Conservation (phyloP, 2,113 vertebrate species). For the Lutjanus erythropterus region DNA sequence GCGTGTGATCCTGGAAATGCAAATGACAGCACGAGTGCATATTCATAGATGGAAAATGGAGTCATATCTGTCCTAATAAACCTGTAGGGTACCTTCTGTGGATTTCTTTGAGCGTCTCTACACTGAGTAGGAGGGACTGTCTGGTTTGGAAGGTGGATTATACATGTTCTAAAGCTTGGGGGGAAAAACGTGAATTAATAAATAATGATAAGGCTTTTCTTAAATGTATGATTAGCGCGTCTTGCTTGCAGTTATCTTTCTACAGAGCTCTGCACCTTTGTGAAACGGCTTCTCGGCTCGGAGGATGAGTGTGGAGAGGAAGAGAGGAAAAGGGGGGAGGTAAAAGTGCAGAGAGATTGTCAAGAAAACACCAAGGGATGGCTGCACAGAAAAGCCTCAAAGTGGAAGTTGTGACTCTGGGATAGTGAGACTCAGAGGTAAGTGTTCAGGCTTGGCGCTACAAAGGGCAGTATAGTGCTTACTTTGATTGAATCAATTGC, state of each 20-base stretch:
- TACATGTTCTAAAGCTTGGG: conserved; percentile 36
- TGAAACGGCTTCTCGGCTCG: conserved; percentile 20
- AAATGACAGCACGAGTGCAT: conserved; percentile 66
- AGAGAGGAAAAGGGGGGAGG: conserved; percentile 7
- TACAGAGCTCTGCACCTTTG: conserved; percentile 12
- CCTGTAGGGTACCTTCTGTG: conserved; percentile 38
- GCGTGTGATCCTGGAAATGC: conserved; percentile 62
- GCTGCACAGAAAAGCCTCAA: conserved; percentile 67
- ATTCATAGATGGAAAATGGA: conserved; percentile 66
- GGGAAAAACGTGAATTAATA: conserved; percentile 33
- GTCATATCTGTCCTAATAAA: conserved; percentile 60
- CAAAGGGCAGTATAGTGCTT: conserved; percentile 80
- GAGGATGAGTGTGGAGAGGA: conserved; percentile 4
- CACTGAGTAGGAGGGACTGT: conserved; percentile 53
- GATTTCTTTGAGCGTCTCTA: conserved; percentile 50
- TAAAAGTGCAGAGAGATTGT: conserved; percentile 53
- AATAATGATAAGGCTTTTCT: conserved; percentile 32
- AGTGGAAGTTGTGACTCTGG: conserved; percentile 75
- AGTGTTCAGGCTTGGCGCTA: conserved; percentile 74
- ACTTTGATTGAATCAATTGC: conserved; percentile 86
- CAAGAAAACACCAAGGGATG: conserved; percentile 56
- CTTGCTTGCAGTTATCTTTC: conserved; percentile 39
- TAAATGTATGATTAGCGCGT: conserved; percentile 54
- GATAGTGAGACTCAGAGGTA: conserved; percentile 69
- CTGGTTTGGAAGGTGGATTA: conserved; percentile 51